Evolutionary conservation across 2,888 invertebrate genomes (phyloP).

Genomic region (Lepetodrilus schrolli): DNA sequence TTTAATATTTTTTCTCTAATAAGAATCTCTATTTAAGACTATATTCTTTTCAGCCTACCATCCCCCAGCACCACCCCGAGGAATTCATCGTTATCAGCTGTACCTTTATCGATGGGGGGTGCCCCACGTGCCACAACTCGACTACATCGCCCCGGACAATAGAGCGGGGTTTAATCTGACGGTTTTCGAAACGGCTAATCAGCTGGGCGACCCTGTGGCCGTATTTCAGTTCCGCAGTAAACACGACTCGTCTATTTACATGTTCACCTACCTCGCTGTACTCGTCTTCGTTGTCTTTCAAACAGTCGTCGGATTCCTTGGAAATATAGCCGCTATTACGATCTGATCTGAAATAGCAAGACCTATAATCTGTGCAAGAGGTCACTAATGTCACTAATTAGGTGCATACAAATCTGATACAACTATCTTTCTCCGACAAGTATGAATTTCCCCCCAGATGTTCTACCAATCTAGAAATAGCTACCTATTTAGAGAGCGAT

Average conservation of each 20-base stretch:
- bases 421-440: too few species aligned
- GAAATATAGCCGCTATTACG: not conserved
- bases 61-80: not conserved
- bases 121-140: not conserved
- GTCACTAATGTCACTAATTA: too few species aligned
- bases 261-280: not conserved
- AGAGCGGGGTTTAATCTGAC: not conserved
- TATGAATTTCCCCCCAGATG: too few species aligned
- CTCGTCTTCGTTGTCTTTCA: not conserved
- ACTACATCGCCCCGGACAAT: not conserved
- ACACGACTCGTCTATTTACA: not conserved
- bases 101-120: not conserved
- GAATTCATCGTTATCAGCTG: not conserved
- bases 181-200: not conserved
- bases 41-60: conserved; percentile 1
- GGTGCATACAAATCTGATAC: too few species aligned
- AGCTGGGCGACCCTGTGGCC: not conserved
- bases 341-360: too few species aligned
- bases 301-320: not conserved
- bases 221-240: conserved; percentile 17
- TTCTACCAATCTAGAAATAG: too few species aligned
- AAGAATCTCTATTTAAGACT: too few species aligned
- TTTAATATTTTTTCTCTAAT: too few species aligned
- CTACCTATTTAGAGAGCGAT: too few species aligned
- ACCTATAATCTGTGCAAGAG: too few species aligned